Percentiles rank a stretch among this genome's conserved stretches.
phyloP scores from a whole-genome alignment of 1,140 invertebrate species.

The Andrena cerasifolii region DNA sequence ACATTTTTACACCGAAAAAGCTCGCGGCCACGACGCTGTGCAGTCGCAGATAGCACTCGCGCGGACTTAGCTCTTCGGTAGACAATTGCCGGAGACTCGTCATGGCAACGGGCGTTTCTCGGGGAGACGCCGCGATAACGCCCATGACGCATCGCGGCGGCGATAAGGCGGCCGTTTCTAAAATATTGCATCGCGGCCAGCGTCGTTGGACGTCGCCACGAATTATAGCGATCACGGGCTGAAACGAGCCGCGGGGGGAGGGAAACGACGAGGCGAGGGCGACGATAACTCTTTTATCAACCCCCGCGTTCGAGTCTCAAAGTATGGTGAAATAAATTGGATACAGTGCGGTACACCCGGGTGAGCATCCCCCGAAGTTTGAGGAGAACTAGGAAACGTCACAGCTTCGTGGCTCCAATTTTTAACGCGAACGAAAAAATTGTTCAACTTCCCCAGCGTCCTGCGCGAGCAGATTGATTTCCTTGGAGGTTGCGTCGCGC shows the following conservation, averaged over 20 bases:
- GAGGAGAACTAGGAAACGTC: no score
- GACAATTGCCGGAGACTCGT: conserved; percentile 21
- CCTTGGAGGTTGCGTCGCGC: no score
- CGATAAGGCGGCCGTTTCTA: conserved; percentile 41
- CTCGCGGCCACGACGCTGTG: neutral
- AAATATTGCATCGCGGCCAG: conserved; percentile 22
- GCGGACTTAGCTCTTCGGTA: conserved; percentile 36
- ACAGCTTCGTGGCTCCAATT: no score
- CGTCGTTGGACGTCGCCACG: neutral
- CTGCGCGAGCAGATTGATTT: no score
- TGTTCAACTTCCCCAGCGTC: no score
- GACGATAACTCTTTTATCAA: no score
- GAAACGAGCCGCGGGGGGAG: neutral
- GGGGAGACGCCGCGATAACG: conserved; percentile 39
- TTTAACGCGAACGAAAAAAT: no score
- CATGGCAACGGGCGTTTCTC: neutral
- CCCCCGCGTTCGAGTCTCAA: no score
- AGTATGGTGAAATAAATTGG: no score
- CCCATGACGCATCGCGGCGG: conserved; percentile 40
- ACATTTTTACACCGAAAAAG: neutral
- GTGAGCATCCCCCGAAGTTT: no score
- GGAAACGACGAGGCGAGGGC: neutral
- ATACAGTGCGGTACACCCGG: no score
- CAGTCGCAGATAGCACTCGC: conserved; percentile 12
- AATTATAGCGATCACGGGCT: neutral